Base-by-base conservation (phyloP, 2,113 vertebrate species). In the Serinus canaria region DNA sequence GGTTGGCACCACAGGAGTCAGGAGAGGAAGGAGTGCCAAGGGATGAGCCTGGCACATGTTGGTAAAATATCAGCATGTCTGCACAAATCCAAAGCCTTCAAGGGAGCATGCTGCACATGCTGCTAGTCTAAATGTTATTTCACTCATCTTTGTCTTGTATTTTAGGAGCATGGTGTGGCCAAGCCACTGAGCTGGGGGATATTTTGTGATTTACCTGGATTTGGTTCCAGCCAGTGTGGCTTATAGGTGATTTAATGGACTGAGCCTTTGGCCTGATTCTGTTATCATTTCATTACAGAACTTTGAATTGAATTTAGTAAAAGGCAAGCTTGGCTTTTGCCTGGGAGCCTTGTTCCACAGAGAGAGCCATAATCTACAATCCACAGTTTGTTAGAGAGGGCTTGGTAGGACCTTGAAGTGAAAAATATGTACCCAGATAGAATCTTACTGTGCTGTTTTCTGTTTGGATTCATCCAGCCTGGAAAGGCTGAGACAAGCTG, bases 181-280 rank as follows among this genome's bases (percentile, higher is more conserved):
- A 77, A 85, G 60, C 33, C 59, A 52, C 87, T 91, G 91, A 95
- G 89, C 84, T 87, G 27, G n/a, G 82, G 75, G 82, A 79, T 95
- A 83, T 88, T 90, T 67, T 91, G 59, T 86, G 85, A 75, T 94
- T 94, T 95, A 62, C 75, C 73, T 86, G 85, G 78, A 76, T 94
- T 89, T 92, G 69, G 49, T 80, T 94, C 85, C 76, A 94, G 94
- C 56, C 77, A 86, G 79, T 63, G 52, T 90, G 90, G 81, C 90
- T 93, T 93, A 77, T 56, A 80, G 79, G 53, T 77, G 90, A 83
- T 96, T 94, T 88, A 96, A 96, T 63, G 72, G 49, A 67, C 63
- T 80, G 85, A 90, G 82, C 55, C 83, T 95, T 93, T 90, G 84
- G 63, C 64, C 82, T 41, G 50, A 24, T 92, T 91, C 68, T 87